phyloP scores from a whole-genome alignment of 2,797 vertebrate genomes.

The Vespertilio murinus region DNA sequence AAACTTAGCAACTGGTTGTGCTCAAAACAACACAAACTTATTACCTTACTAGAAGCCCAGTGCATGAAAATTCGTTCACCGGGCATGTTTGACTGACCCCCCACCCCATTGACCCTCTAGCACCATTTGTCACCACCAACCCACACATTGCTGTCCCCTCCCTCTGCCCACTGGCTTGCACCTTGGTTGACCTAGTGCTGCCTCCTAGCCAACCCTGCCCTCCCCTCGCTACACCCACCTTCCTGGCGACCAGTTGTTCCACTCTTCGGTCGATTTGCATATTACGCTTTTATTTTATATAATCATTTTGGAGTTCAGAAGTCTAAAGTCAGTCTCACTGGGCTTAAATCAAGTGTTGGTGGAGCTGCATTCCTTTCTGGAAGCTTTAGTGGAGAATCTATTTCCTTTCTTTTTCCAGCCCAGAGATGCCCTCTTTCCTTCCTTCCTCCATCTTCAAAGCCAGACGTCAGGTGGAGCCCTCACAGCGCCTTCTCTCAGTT shows the following conservation, averaged over 20 bases:
- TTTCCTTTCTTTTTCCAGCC: background rate
- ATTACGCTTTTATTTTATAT: too few relatives aligned
- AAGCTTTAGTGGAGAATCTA: background rate
- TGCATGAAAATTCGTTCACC: too few relatives aligned
- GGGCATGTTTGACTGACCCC: too few relatives aligned
- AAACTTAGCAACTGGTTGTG: too few relatives aligned
- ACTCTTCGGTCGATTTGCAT: too few relatives aligned
- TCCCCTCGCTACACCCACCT: rapidly evolving
- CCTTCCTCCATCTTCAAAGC: background rate
- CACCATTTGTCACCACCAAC: rapidly evolving
- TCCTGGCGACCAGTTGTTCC: too few relatives aligned
- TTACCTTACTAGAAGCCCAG: background rate
- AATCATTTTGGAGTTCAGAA: background rate
- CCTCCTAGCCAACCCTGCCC: too few relatives aligned
- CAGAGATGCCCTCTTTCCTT: background rate
- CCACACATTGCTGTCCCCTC: too few relatives aligned
- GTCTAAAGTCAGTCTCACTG: background rate
- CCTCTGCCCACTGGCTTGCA: too few relatives aligned
- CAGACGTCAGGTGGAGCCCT: background rate
- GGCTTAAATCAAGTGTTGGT: background rate
- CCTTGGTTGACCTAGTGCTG: too few relatives aligned
- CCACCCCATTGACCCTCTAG: too few relatives aligned
- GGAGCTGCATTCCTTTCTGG: background rate
- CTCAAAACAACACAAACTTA: background rate
- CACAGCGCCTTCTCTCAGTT: background rate